Conservation (phyloP, 2,113 vertebrate species). For the Butastur rufipennis region DNA sequence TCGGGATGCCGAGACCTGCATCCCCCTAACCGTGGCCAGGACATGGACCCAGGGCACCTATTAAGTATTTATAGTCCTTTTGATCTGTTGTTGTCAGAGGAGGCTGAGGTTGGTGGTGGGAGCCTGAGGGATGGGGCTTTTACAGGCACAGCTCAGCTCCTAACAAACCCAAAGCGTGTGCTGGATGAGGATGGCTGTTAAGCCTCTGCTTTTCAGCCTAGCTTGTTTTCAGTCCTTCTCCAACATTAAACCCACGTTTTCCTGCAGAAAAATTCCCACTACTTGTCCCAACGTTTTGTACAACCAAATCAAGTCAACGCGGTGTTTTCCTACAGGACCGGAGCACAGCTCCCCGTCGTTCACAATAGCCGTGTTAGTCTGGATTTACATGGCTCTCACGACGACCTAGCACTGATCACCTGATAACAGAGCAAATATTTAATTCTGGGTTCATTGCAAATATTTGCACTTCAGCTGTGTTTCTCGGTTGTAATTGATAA, state of each 20-base stretch:
- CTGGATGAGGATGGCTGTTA: not conserved
- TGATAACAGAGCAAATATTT: slow-evolving; percentile 12
- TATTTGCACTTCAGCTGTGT: not conserved
- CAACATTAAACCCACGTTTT: not conserved
- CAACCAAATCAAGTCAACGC: not conserved
- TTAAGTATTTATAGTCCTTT: not conserved
- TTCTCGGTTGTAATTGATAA: not conserved
- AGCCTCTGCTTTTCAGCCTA: not conserved
- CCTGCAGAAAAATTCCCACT: not conserved
- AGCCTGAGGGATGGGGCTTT: not conserved
- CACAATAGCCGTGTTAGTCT: not conserved
- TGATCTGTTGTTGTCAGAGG: not conserved
- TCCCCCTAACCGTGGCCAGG: fast-evolving
- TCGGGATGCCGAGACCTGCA: fast-evolving
- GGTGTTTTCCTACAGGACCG: fast-evolving
- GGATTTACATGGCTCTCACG: not conserved
- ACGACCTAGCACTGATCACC: not conserved
- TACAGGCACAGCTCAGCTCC: not conserved
- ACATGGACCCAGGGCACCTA: not conserved
- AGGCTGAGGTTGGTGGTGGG: not conserved
- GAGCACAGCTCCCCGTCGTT: not conserved
- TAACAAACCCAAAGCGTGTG: not conserved
- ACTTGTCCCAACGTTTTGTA: not conserved
- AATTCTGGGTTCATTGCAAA: not conserved
- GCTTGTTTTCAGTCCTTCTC: not conserved